Base-by-base conservation (phyloP, 2,888 invertebrate genomes). In the Ochropleura plecta region DNA sequence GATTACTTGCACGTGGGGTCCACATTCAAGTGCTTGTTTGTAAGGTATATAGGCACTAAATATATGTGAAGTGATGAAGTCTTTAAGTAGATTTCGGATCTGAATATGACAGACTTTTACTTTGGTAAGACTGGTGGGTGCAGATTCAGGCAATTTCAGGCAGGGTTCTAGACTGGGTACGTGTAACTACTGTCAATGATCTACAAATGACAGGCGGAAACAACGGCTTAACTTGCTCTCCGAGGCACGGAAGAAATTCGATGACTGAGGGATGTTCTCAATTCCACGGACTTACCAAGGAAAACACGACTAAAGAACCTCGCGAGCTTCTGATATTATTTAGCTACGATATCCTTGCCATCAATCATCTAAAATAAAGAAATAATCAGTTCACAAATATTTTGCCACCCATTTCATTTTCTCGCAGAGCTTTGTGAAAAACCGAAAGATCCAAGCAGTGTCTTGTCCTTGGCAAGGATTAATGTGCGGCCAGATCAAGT, bases 401-500 rank as follows among this genome's bases (percentile, higher is more conserved):
- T 74, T 84, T 44, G 49, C 51, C 46, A 75, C 20, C 46, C 12
- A 57, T 63, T 75, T 57, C n/a, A 64, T 20, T 65, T 67, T 55
- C 57, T 72, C 66, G 44, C 66, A 53, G 60, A 73, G 82, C 85
- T 85, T 82, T 82, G 72, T 85, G 71, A 82, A 82, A 82, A 82
- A 78, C 57, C 78, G 30, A 70, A 82, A 85, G 82, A 85, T 65
- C 62, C 84, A 55, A 75, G 64, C 78, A 64, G 42, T 75, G 83
- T 82, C 71, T 83, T 83, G 83, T 83, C 74, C 66, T 57, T 83
- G 83, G 83, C 83, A 75, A 78, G 83, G 86, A 83, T 85, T 85
- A 85, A 83, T 83, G 83, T 83, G 83, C 86, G 83, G 83, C 60
- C 70, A 82, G 78, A 82, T 85, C 85, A 77, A 85, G 72, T 78